Evolutionary conservation across 64 coral and sea anemone genomes (phyloP).

Genomic region (Anthopleura sola): DNA sequence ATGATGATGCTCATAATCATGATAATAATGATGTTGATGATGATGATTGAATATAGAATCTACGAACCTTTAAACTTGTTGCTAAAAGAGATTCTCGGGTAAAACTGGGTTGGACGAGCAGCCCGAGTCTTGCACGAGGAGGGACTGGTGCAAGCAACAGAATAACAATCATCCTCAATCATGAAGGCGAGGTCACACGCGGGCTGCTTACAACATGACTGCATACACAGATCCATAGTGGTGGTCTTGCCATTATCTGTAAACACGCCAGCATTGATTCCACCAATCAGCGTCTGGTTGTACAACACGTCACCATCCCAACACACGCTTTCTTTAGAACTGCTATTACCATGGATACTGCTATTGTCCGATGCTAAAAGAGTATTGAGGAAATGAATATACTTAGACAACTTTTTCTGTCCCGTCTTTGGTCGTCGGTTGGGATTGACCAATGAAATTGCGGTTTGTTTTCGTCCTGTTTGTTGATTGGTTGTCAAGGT

Average conservation of each 20-base stretch:
- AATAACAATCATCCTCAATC: conserved; percentile 96
- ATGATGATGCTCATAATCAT: no score
- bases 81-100: conserved; percentile 74
- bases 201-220: conserved; percentile 81
- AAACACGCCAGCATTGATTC: conserved; percentile 76
- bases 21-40: no score
- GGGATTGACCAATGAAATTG: neutral
- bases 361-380: neutral
- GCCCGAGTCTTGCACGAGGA: conserved; percentile 65
- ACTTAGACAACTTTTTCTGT: neutral
- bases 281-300: conserved; percentile 83
- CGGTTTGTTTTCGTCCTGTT: neutral
- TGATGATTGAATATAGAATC: neutral
- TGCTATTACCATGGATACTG: neutral
- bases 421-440: neutral
- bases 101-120: conserved; percentile 68
- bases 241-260: conserved; percentile 79
- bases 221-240: conserved; percentile 90
- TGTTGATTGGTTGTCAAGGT: neutral
- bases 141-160: conserved; percentile 73
- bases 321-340: conserved; percentile 29
- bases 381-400: neutral
- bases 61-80: conserved; percentile 63
- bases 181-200: conserved; percentile 91
- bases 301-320: conserved; percentile 72